Evolutionary conservation across 2,797 vertebrate genomes (phyloP), one percentile per base, ranked within the genome.

Genomic region (Jordanella pulchra): DNA sequence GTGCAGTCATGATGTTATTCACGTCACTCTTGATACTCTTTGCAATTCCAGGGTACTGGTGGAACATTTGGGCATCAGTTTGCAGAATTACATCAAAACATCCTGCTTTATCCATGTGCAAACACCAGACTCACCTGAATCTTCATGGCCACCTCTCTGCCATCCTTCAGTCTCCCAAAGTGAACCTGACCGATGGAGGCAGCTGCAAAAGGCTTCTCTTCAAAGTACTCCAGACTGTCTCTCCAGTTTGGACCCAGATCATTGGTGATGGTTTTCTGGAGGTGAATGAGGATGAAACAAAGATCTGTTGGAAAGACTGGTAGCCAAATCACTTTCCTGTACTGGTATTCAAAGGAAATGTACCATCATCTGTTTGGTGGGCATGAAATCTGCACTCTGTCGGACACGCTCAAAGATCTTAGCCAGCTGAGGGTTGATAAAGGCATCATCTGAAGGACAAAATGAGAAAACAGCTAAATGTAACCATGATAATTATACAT

Each of bases 371-470:
- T 99, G 97, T 68, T 97, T 97, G 67, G 96, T 91, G 0, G 97
- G 97, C 97, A 99, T 99, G 93, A 98, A 99, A 90, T 99, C 97
- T 0, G 97, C 97, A 2, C 96, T 98, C 91, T 98, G 97, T 15
- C 97, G 94, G 42, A 98, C 97, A 0, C 97, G 95, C 78, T 98
- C 97, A 0, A 99, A 99, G 90, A 99, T 95, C 93, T 96, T 97
- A 85, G 97, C 96, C 89, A 99, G 87, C 51, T 97, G 95, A 25
- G 97, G 97, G 81, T 97, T 98, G 81, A 98, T 98, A 80, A 99
- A 97, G 35, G 96, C 95, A 0, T 99, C 97, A 1, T 99, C 97
- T 99, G 85, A 35, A 1, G 5, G 67, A 63, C 21, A 50, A 12
- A 18, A 10, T 1, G 25, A 39, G 1, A 67, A 54, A 7, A 25